Percentiles rank a stretch among this genome's conserved stretches.
Conservation (phyloP, 2,113 vertebrate genomes). For the Parotia lawesii region DNA sequence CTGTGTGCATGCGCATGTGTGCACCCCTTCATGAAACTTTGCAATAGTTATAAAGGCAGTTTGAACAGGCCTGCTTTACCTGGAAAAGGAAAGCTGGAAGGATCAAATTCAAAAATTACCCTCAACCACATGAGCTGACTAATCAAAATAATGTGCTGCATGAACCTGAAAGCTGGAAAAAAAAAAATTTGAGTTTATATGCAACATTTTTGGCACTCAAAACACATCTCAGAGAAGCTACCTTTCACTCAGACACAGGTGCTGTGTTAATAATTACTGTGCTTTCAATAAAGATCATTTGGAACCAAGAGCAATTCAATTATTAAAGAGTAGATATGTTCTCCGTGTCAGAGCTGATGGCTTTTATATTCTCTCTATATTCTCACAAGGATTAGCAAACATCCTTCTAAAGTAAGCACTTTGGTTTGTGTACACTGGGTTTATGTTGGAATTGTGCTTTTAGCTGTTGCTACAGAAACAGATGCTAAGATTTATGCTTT, state of each 20-base stretch:
- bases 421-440: neutral
- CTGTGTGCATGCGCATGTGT: neutral
- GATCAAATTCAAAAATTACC: neutral
- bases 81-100: neutral
- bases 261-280: neutral
- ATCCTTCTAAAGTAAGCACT: neutral
- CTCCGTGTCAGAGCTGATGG: neutral
- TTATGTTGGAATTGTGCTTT: neutral
- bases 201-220: neutral
- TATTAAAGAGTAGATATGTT: neutral
- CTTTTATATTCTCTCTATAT: neutral
- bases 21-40: neutral
- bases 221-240: neutral
- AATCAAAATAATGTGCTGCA: conserved; percentile 3
- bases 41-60: neutral
- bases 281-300: neutral
- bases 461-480: conserved; percentile 10
- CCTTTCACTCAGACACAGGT: neutral
- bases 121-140: neutral
- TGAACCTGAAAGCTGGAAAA: neutral
- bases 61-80: neutral
- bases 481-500: neutral
- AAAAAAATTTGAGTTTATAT: neutral
- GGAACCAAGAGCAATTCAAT: neutral
- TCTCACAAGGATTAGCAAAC: neutral